Conservation (phyloP, 2,113 vertebrate genomes). For the Mus musculus region DNA sequence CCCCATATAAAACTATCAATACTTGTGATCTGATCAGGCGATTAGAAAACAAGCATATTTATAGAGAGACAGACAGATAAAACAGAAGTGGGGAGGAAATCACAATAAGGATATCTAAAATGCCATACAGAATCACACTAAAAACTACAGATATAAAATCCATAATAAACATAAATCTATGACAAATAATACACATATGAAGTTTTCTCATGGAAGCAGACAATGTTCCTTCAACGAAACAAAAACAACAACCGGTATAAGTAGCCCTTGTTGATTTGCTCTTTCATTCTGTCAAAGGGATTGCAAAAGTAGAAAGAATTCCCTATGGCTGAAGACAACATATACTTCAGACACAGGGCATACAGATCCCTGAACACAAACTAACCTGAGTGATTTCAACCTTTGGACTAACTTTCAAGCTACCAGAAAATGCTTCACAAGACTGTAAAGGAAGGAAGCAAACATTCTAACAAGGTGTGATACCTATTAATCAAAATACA, state of each 20-base stretch:
- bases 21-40: too few species aligned
- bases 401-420: not conserved
- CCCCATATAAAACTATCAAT: too few species aligned
- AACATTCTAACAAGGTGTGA: not conserved
- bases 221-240: not conserved
- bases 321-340: not conserved
- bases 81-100: not conserved
- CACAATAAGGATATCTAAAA: not conserved
- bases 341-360: not conserved
- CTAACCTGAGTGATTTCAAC: not conserved
- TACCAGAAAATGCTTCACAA: not conserved
- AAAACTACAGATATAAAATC: not conserved
- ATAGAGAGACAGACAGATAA: too few species aligned
- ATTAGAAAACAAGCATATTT: too few species aligned
- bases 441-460: not conserved
- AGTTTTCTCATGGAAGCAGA: not conserved
- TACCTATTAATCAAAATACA: not conserved
- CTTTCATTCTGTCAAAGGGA: not conserved
- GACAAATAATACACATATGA: not conserved
- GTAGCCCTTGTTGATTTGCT: not conserved
- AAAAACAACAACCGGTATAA: not conserved
- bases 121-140: not conserved
- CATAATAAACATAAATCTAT: not conserved
- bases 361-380: not conserved
- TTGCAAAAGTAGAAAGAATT: not conserved